A percentile compares a stretch with the other conserved stretches of the same genome.
Evolutionary conservation across 2,797 vertebrate species (phyloP).

Genomic region (Lagorchestes hirsutus): DNA sequence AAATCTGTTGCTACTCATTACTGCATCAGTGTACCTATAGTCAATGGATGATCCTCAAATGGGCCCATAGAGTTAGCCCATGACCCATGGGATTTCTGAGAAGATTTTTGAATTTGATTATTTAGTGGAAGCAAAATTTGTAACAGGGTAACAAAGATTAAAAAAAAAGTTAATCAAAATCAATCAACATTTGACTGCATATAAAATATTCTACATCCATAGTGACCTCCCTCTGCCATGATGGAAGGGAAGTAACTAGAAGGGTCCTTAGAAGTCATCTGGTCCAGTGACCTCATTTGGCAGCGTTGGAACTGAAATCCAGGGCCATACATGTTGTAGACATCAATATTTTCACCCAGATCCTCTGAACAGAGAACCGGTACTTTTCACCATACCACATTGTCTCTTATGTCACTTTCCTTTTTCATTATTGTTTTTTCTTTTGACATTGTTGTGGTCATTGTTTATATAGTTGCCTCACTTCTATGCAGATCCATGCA

Average conservation of each 20-base stretch:
- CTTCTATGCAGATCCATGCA: no score
- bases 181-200: neutral
- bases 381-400: neutral
- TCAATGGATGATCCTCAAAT: neutral
- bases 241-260: neutral
- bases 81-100: neutral
- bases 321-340: neutral
- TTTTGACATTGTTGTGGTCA: no score
- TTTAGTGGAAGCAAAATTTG: neutral
- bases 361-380: neutral
- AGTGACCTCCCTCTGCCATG: no score
- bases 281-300: neutral
- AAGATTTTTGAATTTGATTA: neutral
- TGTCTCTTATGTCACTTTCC: neutral
- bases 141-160: neutral
- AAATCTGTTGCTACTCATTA: neutral
- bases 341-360: neutral
- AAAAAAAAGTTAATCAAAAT: neutral
- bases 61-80: neutral
- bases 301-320: neutral
- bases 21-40: neutral
- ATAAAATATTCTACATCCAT: no score
- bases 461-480: no score
- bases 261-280: neutral
- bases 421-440: neutral